Conservation (phyloP, 1,140 invertebrate genomes). For the Platorchestia sp. region DNA sequence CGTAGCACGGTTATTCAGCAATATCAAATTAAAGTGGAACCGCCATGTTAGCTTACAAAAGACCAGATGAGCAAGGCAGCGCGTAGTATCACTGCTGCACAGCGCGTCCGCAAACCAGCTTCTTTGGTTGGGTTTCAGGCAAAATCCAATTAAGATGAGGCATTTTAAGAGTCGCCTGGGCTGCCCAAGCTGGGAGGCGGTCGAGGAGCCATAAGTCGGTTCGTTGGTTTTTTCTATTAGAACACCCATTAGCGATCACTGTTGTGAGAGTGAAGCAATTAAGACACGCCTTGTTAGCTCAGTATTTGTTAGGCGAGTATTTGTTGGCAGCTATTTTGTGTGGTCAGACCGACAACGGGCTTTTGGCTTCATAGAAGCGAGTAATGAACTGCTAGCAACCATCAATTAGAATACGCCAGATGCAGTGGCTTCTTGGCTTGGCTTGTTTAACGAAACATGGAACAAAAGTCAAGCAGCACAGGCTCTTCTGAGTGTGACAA, state of each 20-base stretch:
- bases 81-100: not conserved
- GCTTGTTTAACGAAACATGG: constrained; percentile 15
- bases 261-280: constrained; percentile 55
- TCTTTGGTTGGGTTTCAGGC: constrained; percentile 10
- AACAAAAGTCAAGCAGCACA: not conserved
- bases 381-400: constrained; percentile 41
- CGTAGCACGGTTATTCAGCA: not conserved
- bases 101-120: not conserved
- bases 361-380: constrained; percentile 30
- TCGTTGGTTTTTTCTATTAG: constrained; percentile 49
- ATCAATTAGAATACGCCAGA: constrained; percentile 39
- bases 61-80: not conserved
- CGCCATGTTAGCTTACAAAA: not conserved
- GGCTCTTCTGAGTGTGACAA: not conserved
- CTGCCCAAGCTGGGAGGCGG: constrained; percentile 20
- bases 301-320: constrained; percentile 46
- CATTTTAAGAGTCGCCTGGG: not conserved
- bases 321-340: constrained; percentile 49
- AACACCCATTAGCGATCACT: constrained; percentile 14
- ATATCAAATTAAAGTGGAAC: not conserved
- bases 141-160: constrained; percentile 43
- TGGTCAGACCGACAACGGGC: constrained; percentile 38
- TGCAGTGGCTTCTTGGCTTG: not conserved
- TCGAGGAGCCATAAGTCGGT: constrained; percentile 17
- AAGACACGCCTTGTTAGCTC: constrained; percentile 54